Conservation (phyloP, 2,888 invertebrate species). For the Ophraella communa region DNA sequence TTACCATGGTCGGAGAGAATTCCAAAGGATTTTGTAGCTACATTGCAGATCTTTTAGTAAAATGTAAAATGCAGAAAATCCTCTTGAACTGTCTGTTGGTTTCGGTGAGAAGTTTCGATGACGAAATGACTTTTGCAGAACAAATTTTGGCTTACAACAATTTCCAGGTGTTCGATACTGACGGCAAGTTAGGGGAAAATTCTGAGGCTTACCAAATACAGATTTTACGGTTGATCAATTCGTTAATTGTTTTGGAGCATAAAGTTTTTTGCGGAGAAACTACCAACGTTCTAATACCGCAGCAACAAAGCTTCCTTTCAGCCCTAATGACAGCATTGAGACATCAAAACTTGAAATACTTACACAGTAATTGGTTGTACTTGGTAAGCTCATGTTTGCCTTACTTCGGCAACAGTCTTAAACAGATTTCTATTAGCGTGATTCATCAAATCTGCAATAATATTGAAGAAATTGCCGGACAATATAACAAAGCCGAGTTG, state of each 20-base stretch:
- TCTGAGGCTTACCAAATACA: constrained; percentile 75
- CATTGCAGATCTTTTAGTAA: constrained; percentile 74
- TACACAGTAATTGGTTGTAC: constrained; percentile 85
- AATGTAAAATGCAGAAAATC: constrained; percentile 85
- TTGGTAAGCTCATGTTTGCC: constrained; percentile 81
- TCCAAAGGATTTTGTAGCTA: constrained; percentile 79
- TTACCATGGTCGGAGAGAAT: constrained; percentile 76
- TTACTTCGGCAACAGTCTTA: constrained; percentile 77
- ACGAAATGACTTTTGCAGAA: constrained; percentile 72
- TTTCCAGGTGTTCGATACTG: constrained; percentile 64
- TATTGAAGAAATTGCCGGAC: constrained; percentile 66
- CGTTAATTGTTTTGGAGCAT: constrained; percentile 78
- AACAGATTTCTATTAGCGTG: constrained; percentile 78
- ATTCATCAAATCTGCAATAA: constrained; percentile 82
- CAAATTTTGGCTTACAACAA: constrained; percentile 78
- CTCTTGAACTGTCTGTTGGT: constrained; percentile 81
- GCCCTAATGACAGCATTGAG: constrained; percentile 80
- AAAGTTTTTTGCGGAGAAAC: constrained; percentile 64
- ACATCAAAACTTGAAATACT: constrained; percentile 70
- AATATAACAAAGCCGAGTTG: constrained; percentile 55
- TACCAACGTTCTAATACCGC: constrained; percentile 71
- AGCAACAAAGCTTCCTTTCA: constrained; percentile 84
- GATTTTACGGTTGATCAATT: constrained; percentile 70
- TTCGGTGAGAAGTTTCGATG: constrained; percentile 71
- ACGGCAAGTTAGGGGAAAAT: constrained; percentile 67